Evolutionary conservation across 1,140 invertebrate genomes (phyloP), one percentile per base, ranked within the genome.

Genomic region (Geopemphigus sp.): DNA sequence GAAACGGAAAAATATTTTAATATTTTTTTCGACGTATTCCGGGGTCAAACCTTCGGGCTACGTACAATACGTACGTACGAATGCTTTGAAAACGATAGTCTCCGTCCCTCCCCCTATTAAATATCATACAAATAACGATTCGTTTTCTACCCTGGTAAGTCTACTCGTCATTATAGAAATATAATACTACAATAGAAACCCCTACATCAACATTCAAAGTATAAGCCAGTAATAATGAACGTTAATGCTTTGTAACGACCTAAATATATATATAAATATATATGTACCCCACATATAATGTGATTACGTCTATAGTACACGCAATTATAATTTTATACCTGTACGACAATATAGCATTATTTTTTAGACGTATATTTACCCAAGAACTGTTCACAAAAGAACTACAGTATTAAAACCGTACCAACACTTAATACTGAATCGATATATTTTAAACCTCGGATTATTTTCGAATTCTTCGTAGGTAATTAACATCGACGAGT

Each of bases 71-170:
- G 17, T 68, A 17, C 19, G 17, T 53, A 53, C 24, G 19, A 29
- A 14, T 72, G 54, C 53, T 72, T 54, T 54, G 12, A 54, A 72
- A 72, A 72, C 22, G 66, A 26, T 50, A 72, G 24, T 72, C 24
- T 54, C 10, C n/a, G 24, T 11, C 64, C 47, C n/a, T 39, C 47
- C n/a, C 64, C 39, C n/a, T 26, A 26, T n/a, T 72, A 29, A 72
- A 72, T 54, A 72, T 11, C 22, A 54, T 53, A 72, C 47, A 53
- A 72, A 72, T 72, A 72, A 70, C 54, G 47, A 72, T 54, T 29
- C 32, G 32, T 8, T 70, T 72, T 72, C 47, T 54, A 10, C 24
- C 50, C 68, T 54, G 8, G 5, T 72, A 72, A 29, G 22, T 50
- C 15, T 17, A 50, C 24, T 54, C 47, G n/a, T 72, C 22, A 29